A percentile compares a stretch with the other conserved stretches of the same genome.
Evolutionary conservation across 2,797 vertebrate species (phyloP).

Genomic region (Ara ararauna): DNA sequence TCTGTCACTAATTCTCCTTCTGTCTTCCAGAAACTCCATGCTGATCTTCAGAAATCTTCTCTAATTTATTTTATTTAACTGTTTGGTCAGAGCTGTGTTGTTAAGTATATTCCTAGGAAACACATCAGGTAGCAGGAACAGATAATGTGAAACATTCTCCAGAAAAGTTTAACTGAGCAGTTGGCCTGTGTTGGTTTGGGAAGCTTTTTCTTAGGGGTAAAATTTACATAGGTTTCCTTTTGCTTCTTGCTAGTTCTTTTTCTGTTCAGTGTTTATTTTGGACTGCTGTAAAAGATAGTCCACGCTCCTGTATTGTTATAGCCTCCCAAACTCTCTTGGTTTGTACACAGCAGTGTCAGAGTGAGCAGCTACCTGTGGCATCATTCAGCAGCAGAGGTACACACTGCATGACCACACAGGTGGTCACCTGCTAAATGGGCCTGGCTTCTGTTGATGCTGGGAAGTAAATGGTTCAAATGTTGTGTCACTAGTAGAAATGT

Average conservation of each 20-base stretch:
- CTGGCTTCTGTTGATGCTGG: neutral
- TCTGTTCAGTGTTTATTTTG: neutral
- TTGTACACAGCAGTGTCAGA: neutral
- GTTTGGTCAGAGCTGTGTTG: neutral
- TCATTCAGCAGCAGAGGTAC: neutral
- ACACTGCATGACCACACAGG: rapidly evolving
- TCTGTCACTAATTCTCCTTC: neutral
- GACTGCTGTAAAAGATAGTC: neutral
- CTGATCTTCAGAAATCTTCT: constrained; percentile 6
- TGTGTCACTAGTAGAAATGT: neutral
- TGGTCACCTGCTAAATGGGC: neutral
- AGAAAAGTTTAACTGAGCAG: neutral
- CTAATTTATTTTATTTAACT: neutral
- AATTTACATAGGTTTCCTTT: neutral
- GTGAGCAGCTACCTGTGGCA: neutral
- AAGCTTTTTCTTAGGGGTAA: neutral
- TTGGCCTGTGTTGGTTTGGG: neutral
- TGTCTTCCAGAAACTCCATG: neutral
- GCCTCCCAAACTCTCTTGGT: neutral
- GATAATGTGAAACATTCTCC: neutral
- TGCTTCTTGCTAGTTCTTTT: neutral
- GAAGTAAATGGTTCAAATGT: neutral
- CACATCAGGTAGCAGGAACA: neutral
- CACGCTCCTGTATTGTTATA: neutral
- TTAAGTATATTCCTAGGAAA: neutral